Percentiles rank a stretch among this genome's conserved stretches.
Conservation (phyloP, 92 coral and sea anemone genomes). For the Nematostella vectensis region DNA sequence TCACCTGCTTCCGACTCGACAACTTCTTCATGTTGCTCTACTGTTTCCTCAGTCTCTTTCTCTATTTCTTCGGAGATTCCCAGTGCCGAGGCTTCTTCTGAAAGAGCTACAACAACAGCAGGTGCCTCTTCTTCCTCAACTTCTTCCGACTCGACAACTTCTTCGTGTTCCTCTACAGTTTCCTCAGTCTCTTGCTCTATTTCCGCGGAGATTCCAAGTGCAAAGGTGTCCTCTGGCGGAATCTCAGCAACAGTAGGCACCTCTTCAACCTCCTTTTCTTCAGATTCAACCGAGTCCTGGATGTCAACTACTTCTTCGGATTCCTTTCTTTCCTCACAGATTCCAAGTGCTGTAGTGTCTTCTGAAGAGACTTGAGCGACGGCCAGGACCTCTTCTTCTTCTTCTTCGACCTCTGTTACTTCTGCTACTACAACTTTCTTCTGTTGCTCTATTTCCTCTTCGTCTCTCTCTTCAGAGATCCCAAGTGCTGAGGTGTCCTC, state of each 20-base stretch:
- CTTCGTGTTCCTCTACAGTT: slow-evolving; percentile 4
- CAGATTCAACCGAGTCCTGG: slow-evolving; percentile 3
- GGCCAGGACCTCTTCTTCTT: no score
- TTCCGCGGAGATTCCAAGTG: not conserved
- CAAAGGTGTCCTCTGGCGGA: not conserved
- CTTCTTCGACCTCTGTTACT: slow-evolving; percentile 12
- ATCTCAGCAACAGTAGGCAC: slow-evolving; percentile 2
- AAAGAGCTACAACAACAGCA: not conserved
- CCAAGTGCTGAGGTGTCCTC: no score
- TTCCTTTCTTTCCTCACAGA: slow-evolving; percentile 2
- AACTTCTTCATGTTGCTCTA: slow-evolving; percentile 5
- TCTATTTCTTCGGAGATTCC: slow-evolving; percentile 6
- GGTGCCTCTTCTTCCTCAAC: not conserved
- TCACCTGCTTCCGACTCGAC: no score
- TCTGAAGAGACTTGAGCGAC: no score
- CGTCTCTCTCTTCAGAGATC: no score
- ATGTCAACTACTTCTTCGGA: not conserved
- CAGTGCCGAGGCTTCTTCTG: not conserved
- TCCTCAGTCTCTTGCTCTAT: not conserved
- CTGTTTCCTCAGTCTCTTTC: slow-evolving; percentile 7
- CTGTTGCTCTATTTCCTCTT: no score
- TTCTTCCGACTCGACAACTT: not conserved
- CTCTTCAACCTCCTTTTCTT: no score
- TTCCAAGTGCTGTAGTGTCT: no score
- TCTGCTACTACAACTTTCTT: no score